Evolutionary conservation across 2,113 vertebrate genomes (phyloP).

Genomic region (Riparia riparia): DNA sequence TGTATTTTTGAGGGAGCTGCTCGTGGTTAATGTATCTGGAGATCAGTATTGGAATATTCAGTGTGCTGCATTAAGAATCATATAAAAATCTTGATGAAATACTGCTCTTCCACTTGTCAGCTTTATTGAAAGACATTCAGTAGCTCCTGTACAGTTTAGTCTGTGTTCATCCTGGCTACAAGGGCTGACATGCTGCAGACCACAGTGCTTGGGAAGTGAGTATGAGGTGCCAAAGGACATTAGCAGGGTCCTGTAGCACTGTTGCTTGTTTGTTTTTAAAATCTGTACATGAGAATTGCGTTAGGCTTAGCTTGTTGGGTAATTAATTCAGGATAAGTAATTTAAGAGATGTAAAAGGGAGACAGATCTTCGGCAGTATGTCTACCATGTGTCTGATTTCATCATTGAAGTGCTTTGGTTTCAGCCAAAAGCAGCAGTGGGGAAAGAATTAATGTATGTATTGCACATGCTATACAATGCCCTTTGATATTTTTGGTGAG

Average conservation of each 20-base stretch:
- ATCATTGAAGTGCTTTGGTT: background rate
- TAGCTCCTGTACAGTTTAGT: background rate
- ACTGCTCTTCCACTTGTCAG: background rate
- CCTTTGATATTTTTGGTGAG: background rate
- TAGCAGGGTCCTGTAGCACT: background rate
- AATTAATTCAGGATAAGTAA: constrained; percentile 4
- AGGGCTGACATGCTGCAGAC: accelerated
- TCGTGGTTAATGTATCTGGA: background rate
- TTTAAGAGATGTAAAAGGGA: background rate
- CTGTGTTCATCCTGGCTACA: background rate
- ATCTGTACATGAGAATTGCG: background rate
- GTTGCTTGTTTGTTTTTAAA: background rate
- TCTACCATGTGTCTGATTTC: background rate
- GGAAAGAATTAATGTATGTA: background rate
- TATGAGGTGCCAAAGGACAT: background rate
- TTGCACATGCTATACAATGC: background rate
- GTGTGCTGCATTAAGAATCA: background rate
- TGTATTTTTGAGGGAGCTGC: background rate
- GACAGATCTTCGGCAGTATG: background rate
- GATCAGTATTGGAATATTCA: background rate
- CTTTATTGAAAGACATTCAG: background rate
- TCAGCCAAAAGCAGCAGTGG: background rate
- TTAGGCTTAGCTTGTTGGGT: background rate
- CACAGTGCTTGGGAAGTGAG: background rate
- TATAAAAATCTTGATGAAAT: background rate